Evolutionary conservation across 2,888 invertebrate species (phyloP), one percentile per base, ranked within the genome.

Genomic region (Biston betularia): DNA sequence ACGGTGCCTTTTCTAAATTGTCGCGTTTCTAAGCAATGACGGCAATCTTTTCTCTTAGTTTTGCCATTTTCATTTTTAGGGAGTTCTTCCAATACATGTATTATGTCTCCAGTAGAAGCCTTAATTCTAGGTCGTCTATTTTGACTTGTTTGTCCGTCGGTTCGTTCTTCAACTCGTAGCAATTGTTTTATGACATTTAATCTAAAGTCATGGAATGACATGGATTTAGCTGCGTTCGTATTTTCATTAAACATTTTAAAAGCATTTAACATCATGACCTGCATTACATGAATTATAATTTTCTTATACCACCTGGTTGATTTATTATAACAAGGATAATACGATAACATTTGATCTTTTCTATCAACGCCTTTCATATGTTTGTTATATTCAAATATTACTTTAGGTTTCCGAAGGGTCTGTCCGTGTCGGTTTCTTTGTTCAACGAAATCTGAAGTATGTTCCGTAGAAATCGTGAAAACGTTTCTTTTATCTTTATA

Each of bases 221-320:
- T 46, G 46, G 46, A 7, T 46, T 46, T 46, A 15, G 46, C n/a
- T 45, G n/a, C 15, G 6, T 53, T 46, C 15, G 15, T 46, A 15
- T 46, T 15, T 46, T 46, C 46, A 46, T 46, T 46, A 46, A 60
- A 56, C 59, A 63, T 50, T 63, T 46, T 46, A 46, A 15, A 46
- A 15, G 46, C 15, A 46, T 46, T 46, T 46, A 46, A 46, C 9
- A 46, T 14, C 46, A 46, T 24, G 24, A 24, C 24, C 24, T 24
- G 24, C 24, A 3, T 24, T 24, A 24, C 24, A 24, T 24, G 24
- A 2, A 24, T 2, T 24, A 24, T 24, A 24, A 24, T 24, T 24
- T 24, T 24, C 24, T 1, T 24, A 24, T 24, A 24, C 24, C 24
- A 24, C 24, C 24, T 24, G 24, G 24, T 24, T 24, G 24, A 24